A percentile compares a stretch with the other conserved stretches of the same genome.
phyloP scores from a whole-genome alignment of 2,113 vertebrate genomes.

The Leucosticte australis region DNA sequence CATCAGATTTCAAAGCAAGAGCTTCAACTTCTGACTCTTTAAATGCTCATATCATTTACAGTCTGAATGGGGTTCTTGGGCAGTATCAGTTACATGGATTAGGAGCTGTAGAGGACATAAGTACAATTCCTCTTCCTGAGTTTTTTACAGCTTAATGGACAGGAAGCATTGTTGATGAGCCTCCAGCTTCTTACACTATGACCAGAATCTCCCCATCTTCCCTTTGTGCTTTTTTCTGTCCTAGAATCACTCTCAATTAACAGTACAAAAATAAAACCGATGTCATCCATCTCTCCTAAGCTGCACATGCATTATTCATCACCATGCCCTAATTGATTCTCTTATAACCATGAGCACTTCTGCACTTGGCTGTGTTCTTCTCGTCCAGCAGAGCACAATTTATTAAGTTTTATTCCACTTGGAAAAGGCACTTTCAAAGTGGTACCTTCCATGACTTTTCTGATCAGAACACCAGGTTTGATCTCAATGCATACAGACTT shows the following conservation, averaged over 20 bases:
- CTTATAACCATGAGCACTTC: constrained; percentile 44
- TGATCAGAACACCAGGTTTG: neutral
- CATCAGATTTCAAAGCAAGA: constrained; percentile 9
- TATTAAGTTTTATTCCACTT: neutral
- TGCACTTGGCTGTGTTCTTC: constrained; percentile 8
- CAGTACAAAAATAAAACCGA: constrained; percentile 49
- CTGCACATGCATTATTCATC: constrained; percentile 60
- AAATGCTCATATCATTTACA: constrained; percentile 39
- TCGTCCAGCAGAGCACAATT: constrained; percentile 19
- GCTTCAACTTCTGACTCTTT: constrained; percentile 9
- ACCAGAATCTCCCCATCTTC: constrained; percentile 22
- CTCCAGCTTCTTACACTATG: neutral
- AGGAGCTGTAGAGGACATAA: constrained; percentile 39
- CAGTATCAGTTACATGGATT: constrained; percentile 35
- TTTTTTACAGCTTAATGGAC: constrained; percentile 47
- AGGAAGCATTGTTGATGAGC: constrained; percentile 39
- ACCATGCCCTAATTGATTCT: constrained; percentile 53
- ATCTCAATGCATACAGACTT: neutral
- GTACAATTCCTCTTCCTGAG: constrained; percentile 33
- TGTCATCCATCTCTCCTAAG: constrained; percentile 58
- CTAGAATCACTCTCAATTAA: constrained; percentile 59
- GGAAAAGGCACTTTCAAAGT: constrained; percentile 15
- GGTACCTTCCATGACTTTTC: neutral
- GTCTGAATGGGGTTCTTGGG: constrained; percentile 15
- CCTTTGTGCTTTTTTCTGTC: constrained; percentile 24